Base-by-base conservation (phyloP, 2,113 vertebrate genomes). In the Melanotaenia duboulayi region DNA sequence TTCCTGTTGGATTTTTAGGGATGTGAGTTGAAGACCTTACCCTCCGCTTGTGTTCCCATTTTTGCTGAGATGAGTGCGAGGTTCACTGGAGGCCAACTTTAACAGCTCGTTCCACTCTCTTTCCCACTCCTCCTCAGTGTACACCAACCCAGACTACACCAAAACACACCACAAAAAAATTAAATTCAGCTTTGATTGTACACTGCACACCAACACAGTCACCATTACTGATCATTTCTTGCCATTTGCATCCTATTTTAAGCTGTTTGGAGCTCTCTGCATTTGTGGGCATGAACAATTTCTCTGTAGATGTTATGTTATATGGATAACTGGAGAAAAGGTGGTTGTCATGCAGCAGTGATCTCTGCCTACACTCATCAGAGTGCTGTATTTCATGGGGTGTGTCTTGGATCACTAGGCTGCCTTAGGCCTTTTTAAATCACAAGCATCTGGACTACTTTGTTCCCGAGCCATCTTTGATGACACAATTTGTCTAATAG, bases 61-160 rank as follows among this genome's bases (percentile, higher is more conserved):
- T 91, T 97, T 99, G 95, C 95, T 95, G 92, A 96, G 94, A 68
- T 99, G 97, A 1, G 95, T 95, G 28, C 97, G 96, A 0, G 97
- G 97, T 90, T 99, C 97, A 9, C 97, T 99, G 70, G 97, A 99
- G 22, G 97, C 97, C 94, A 99, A 89, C 91, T 98, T 99, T 42
- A 99, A 93, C 84, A 99, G 93, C 85, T 99, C 97, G 1, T 95
- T 97, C 97, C 97, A 99, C 83, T 99, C 97, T 2, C 95, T 92
- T 81, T 98, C 97, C 97, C 97, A 99, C 59, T 99, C 97, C 58
- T 99, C 96, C 75, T 99, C 97, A 0, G 97, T 99, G 83, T 99
- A 99, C 82, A 99, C 95, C 92, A 99, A 90, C 25, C 97, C 97
- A 40, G 97, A 99, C 97, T 99, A 63, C 48, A 84, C 71, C 78